phyloP scores from a whole-genome alignment of 2,797 vertebrate species.

The Novumbra hubbsi region DNA sequence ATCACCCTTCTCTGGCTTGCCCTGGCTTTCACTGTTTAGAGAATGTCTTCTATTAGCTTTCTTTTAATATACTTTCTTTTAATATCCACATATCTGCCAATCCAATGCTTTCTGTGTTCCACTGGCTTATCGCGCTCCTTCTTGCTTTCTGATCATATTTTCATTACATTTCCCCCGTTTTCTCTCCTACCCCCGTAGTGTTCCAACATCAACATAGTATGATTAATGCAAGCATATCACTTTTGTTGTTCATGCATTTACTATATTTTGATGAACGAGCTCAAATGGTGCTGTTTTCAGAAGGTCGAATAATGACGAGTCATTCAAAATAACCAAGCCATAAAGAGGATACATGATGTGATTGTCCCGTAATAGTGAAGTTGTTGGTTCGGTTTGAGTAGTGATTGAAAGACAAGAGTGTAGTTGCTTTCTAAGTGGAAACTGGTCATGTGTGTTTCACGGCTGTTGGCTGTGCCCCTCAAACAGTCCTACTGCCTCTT shows the following conservation, averaged over 20 bases:
- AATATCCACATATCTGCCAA: neutral
- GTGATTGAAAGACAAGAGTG: conserved; percentile 4
- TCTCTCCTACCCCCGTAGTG: neutral
- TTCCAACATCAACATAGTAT: neutral
- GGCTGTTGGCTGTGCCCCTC: neutral
- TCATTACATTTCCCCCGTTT: neutral
- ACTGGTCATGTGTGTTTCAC: conserved; percentile 22
- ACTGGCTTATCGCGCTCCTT: neutral
- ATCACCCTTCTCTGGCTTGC: neutral
- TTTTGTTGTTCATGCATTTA: neutral
- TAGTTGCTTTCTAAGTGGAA: conserved; percentile 26
- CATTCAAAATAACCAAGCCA: conserved; percentile 3
- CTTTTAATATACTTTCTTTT: neutral
- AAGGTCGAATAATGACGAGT: conserved; percentile 10
- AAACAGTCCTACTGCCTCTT: neutral
- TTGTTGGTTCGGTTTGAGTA: conserved; percentile 13
- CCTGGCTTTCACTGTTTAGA: conserved; percentile 1
- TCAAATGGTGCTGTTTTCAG: neutral
- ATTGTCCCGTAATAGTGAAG: neutral
- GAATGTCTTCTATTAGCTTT: neutral
- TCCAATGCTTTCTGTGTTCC: too few species aligned
- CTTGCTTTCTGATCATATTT: neutral
- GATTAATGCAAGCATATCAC: neutral
- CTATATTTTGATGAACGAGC: neutral
- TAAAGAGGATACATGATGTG: neutral